Percentiles rank a stretch among this genome's conserved stretches.
Evolutionary conservation across 1,140 invertebrate genomes (phyloP).

Genomic region (Drosophila lacteicornis): DNA sequence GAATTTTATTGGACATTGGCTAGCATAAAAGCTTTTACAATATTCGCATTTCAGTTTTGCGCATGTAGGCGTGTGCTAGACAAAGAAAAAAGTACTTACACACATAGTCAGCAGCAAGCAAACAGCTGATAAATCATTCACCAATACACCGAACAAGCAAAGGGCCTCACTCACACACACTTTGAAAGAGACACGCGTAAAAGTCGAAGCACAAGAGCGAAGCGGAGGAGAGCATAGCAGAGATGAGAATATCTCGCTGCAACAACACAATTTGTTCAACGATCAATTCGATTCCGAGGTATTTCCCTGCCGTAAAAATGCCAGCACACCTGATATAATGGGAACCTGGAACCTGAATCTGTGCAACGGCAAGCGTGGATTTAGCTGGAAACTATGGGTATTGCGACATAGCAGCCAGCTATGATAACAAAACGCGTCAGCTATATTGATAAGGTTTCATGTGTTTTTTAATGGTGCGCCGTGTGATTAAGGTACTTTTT

Average conservation of each 20-base stretch:
- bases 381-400: slow-evolving; percentile 4
- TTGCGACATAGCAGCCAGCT: neutral
- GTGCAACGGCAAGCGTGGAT: slow-evolving; percentile 8
- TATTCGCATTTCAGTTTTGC: slow-evolving; percentile 15
- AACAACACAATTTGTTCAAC: slow-evolving; percentile 25
- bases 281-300: slow-evolving; percentile 28
- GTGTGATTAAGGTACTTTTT: slow-evolving; percentile 1
- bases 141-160: slow-evolving; percentile 28
- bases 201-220: neutral
- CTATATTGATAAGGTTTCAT: slow-evolving; percentile 2
- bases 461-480: neutral
- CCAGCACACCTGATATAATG: slow-evolving; percentile 28
- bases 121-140: slow-evolving; percentile 74
- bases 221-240: slow-evolving; percentile 6
- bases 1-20: slow-evolving; percentile 9
- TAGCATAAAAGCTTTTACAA: slow-evolving; percentile 17
- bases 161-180: slow-evolving; percentile 25
- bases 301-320: slow-evolving; percentile 24
- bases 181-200: too few species aligned
- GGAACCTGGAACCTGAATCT: slow-evolving; percentile 19
- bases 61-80: slow-evolving; percentile 49
- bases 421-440: neutral
- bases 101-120: slow-evolving; percentile 32
- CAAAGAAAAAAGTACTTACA: slow-evolving; percentile 61
- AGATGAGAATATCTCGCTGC: slow-evolving; percentile 15